phyloP scores from a whole-genome alignment of 1,140 invertebrate species.

The Potamilus streckersoni region DNA sequence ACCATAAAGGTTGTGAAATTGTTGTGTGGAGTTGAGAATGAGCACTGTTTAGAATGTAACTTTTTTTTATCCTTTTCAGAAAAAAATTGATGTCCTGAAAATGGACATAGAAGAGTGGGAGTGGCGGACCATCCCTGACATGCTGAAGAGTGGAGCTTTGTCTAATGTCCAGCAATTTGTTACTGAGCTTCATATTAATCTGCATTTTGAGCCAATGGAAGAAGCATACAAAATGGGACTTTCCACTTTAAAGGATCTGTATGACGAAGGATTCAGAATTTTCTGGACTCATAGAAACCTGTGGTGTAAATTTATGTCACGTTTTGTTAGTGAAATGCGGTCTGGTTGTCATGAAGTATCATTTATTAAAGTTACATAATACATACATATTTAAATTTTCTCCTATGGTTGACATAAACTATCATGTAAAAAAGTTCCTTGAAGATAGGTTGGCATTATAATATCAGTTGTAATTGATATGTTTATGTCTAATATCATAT shows the following conservation, averaged over 20 bases:
- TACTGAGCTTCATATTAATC: slow-evolving; percentile 37
- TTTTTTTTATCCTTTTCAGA: slow-evolving; percentile 30
- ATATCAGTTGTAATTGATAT: too few species aligned
- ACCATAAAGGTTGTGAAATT: not conserved
- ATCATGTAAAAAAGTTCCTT: too few species aligned
- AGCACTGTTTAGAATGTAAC: not conserved
- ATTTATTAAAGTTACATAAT: slow-evolving; percentile 21
- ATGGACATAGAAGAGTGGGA: slow-evolving; percentile 56
- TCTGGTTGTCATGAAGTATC: slow-evolving; percentile 49
- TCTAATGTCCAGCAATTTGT: slow-evolving; percentile 32
- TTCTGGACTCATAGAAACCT: slow-evolving; percentile 47
- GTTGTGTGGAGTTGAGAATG: not conserved
- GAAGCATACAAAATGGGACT: slow-evolving; percentile 39
- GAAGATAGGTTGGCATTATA: too few species aligned
- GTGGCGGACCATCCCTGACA: slow-evolving; percentile 41
- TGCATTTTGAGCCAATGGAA: slow-evolving; percentile 38
- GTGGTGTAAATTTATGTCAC: slow-evolving; percentile 43
- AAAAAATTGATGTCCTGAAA: slow-evolving; percentile 36
- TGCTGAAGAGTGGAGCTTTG: slow-evolving; percentile 27
- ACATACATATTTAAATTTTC: too few species aligned
- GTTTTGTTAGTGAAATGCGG: slow-evolving; percentile 29
- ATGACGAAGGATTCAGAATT: slow-evolving; percentile 45
- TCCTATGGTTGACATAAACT: too few species aligned
- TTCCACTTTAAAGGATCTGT: slow-evolving; percentile 35
- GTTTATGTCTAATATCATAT: too few species aligned